A percentile compares a stretch with the other conserved stretches of the same genome.
These are phyloP conservation scores for Sarcophaga variegata DNA, from an alignment of 2,888 invertebrate genomes.

Conservation along the genomic window DNA sequence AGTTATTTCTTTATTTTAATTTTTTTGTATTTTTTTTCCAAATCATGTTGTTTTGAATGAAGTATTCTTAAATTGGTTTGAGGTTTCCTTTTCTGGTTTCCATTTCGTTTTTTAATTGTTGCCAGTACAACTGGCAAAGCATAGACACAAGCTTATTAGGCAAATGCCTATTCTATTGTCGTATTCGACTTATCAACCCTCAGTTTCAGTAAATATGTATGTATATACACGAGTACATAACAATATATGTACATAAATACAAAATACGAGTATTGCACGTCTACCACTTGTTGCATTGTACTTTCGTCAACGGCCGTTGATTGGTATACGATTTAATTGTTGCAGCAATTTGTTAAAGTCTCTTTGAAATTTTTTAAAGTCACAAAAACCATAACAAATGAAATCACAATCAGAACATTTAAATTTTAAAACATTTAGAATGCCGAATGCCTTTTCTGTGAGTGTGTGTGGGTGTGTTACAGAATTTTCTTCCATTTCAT, in stretches of 20 bases:
- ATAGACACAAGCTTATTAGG: not conserved
- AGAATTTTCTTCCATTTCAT: no score
- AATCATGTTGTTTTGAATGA: not conserved
- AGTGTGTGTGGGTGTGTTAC: no score
- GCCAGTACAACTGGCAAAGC: not conserved
- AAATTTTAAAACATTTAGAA: not conserved
- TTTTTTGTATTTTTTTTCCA: no score
- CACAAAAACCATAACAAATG: not conserved
- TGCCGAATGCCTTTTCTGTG: no score
- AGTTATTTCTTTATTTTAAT: no score
- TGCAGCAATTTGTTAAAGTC: conserved; percentile 52
- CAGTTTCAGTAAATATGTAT: no score
- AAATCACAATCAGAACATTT: not conserved
- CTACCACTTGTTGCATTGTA: conserved; percentile 59
- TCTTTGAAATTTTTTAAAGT: conserved; percentile 3
- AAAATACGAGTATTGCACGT: not conserved
- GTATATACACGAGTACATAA: no score
- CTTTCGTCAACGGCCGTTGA: conserved; percentile 42
- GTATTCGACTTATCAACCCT: no score
- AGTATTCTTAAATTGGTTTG: conserved; percentile 23
- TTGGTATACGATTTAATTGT: conserved; percentile 7
- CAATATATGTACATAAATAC: not conserved
- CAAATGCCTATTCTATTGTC: no score
- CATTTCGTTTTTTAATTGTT: conserved; percentile 23
- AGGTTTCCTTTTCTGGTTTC: not conserved